phyloP scores from a whole-genome alignment of 2,113 vertebrate genomes.

The Callopanchax toddi region DNA sequence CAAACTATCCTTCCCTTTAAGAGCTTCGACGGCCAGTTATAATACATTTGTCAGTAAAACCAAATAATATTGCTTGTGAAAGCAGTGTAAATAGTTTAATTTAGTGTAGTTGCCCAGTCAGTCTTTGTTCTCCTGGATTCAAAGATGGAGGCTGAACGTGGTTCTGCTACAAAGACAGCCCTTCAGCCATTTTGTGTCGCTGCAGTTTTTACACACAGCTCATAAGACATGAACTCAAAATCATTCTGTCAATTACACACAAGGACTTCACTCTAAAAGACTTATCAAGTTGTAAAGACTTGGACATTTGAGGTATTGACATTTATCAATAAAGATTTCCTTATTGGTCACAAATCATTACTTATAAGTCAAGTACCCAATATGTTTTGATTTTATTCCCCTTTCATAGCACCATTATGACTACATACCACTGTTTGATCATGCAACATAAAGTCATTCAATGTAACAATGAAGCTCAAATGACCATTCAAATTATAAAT shows the following conservation, averaged over 20 bases:
- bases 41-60: too few relatives aligned
- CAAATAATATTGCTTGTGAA: too few relatives aligned
- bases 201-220: slow-evolving; percentile 49
- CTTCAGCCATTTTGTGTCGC: slow-evolving; percentile 73
- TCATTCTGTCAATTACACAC: background rate
- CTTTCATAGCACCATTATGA: background rate
- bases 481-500: slow-evolving; percentile 14
- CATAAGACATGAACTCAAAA: background rate
- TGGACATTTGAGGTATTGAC: background rate
- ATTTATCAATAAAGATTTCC: background rate
- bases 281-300: background rate
- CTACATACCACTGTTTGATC: slow-evolving; percentile 17
- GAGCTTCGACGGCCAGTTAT: too few relatives aligned
- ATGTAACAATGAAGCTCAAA: slow-evolving; percentile 17
- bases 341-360: slow-evolving; percentile 1
- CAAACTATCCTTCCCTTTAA: too few relatives aligned
- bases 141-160: slow-evolving; percentile 71
- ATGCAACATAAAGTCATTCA: slow-evolving; percentile 40
- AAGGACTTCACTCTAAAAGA: background rate
- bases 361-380: slow-evolving; percentile 7
- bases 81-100: too few relatives aligned
- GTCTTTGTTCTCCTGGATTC: slow-evolving; percentile 55
- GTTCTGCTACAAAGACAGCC: slow-evolving; percentile 47
- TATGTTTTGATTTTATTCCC: background rate
- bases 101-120: background rate